Base-by-base conservation (phyloP, 2,797 vertebrate genomes). In the Cyclopterus lumpus region DNA sequence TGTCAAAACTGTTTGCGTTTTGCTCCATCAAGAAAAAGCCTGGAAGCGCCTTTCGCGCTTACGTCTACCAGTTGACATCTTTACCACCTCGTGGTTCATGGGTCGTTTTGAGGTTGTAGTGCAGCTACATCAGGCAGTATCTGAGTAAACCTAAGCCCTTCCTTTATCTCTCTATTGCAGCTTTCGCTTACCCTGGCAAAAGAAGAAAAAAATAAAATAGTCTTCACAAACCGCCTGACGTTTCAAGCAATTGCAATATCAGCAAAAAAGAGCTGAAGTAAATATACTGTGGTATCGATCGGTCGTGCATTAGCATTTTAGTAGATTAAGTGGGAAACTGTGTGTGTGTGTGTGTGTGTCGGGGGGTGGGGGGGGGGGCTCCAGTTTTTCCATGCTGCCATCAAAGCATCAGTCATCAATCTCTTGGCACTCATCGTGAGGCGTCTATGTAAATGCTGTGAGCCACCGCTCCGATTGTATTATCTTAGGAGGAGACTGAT, bases 231-330 rank as follows among this genome's bases (percentile, higher is more conserved):
- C 30, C 69, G 60, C 55, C n/a, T 22, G 60, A 82, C 42, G 48
- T 81, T 80, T 83, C 58, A 55, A 83, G 84, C 80, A 49, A 66
- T 24, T 87, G 89, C 85, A 83, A 79, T 71, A 81, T 92, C 91
- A 90, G 90, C 89, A 90, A 85, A 32, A n/a, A 88, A 61, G 68
- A 32, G 70, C 76, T 48, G 51, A 68, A 73, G 83, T 87, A 85
- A 89, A 93, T 91, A 88, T 83, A 87, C 79, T 84, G 82, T 54
- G 64, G 42, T 89, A 93, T 90, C 83, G 89, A 93, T 89, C 48
- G 22, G 75, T 70, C 80, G 66, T 2, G 9, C 76, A 87, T 91
- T 88, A 88, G 82, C 84, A 89, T 93, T 87, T 81, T 58, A 85
- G 79, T 82, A 86, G 84, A 90, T 91, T 84, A 89, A 82, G 85